These are phyloP conservation scores for Salticus scenicus DNA, from an alignment of 2,888 invertebrate genomes.

Conservation along the genomic window DNA sequence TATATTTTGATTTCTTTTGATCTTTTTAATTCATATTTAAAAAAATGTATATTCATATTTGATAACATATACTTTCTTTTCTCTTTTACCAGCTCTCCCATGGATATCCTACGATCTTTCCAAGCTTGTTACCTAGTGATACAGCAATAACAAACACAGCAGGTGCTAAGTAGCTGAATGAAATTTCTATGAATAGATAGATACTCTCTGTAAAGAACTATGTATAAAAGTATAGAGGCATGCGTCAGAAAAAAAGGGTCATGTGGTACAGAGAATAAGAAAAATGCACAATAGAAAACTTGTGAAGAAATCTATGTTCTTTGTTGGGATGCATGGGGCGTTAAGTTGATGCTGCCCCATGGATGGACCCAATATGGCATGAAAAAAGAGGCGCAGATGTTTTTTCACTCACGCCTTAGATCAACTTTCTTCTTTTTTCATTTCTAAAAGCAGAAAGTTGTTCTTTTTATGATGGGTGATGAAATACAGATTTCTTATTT, in stretches of 20 bases:
- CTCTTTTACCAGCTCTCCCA: too few relatives aligned
- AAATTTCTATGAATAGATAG: too few relatives aligned
- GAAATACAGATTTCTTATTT: background rate
- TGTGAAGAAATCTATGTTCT: background rate
- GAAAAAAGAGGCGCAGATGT: background rate
- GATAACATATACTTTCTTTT: too few relatives aligned
- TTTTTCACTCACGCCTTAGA: background rate
- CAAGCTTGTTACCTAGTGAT: background rate
- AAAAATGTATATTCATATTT: too few relatives aligned
- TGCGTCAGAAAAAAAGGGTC: background rate
- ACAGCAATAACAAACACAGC: background rate
- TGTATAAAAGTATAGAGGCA: background rate
- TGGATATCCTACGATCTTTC: too few relatives aligned
- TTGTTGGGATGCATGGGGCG: slow-evolving; percentile 9
- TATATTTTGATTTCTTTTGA: too few relatives aligned
- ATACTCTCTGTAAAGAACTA: background rate
- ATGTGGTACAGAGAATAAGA: background rate
- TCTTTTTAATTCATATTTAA: too few relatives aligned
- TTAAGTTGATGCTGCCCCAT: background rate
- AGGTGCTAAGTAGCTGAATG: background rate
- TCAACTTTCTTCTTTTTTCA: background rate
- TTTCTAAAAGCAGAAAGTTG: background rate
- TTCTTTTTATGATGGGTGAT: slow-evolving; percentile 9
- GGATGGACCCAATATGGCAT: background rate
- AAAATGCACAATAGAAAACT: background rate